Conservation (phyloP, 2,888 invertebrate genomes). For the Heliconius erato region DNA sequence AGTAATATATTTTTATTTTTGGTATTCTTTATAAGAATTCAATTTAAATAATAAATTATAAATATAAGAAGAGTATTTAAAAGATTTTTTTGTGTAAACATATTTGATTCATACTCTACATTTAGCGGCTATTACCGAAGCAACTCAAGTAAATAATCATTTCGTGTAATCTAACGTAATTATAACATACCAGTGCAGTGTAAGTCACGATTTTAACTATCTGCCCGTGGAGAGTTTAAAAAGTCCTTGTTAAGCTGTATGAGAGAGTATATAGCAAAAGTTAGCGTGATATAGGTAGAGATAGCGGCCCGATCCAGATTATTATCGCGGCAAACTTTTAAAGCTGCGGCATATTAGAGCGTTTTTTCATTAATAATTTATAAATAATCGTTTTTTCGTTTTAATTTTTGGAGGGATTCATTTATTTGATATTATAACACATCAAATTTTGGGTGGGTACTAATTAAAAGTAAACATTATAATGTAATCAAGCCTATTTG, state of each 20-base stretch:
- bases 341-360: constrained; percentile 62
- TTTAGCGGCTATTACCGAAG: constrained; percentile 71
- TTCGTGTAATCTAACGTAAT: constrained; percentile 79
- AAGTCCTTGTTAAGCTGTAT: constrained; percentile 61
- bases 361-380: constrained; percentile 15
- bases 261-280: constrained; percentile 50
- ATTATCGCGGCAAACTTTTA: constrained; percentile 67
- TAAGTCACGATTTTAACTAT: constrained; percentile 83
- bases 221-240: constrained; percentile 70
- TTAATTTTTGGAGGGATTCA: not conserved
- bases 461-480: constrained; percentile 25
- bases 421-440: constrained; percentile 10
- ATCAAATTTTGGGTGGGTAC: not conserved
- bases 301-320: constrained; percentile 75
- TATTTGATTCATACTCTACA: constrained; percentile 53
- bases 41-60: constrained; percentile 30
- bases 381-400: not conserved
- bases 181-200: constrained; percentile 79
- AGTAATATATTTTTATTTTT: constrained; percentile 28
- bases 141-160: constrained; percentile 67
- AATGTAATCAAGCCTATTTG: constrained; percentile 9
- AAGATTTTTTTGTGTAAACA: constrained; percentile 51
- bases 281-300: constrained; percentile 65
- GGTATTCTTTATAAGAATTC: constrained; percentile 16
- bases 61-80: constrained; percentile 49